Conservation (phyloP, 2,797 vertebrate genomes). For the Coendou prehensilis region DNA sequence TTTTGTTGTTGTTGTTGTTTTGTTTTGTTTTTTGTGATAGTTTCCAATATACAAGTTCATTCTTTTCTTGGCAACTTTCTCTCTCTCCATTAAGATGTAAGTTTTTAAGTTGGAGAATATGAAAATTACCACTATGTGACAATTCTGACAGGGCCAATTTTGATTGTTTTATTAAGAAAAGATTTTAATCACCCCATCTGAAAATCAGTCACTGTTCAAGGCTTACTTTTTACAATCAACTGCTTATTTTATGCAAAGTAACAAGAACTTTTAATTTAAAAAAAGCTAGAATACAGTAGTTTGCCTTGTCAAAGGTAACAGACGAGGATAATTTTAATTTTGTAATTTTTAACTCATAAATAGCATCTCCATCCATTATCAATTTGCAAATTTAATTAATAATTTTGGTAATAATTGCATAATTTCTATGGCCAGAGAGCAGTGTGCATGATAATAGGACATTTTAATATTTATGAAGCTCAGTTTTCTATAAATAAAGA, state of each 20-base stretch:
- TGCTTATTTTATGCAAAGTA: slow-evolving; percentile 8
- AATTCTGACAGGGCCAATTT: background rate
- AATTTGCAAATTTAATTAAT: slow-evolving; percentile 80
- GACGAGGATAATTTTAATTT: slow-evolving; percentile 64
- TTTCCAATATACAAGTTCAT: background rate
- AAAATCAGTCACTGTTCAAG: background rate
- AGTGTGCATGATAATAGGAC: slow-evolving; percentile 58
- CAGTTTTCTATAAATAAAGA: slow-evolving; percentile 84
- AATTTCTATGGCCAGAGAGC: slow-evolving; percentile 62
- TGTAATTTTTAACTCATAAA: slow-evolving; percentile 56
- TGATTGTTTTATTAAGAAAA: slow-evolving; percentile 28
- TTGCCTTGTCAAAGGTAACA: background rate
- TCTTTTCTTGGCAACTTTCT: background rate
- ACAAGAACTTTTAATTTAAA: background rate
- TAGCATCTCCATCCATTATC: slow-evolving; percentile 58
- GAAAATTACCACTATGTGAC: background rate
- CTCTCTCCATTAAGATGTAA: background rate
- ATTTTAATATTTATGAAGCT: slow-evolving; percentile 81
- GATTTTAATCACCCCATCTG: background rate
- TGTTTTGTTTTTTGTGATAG: background rate
- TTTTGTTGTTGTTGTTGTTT: no score
- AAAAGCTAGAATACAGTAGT: background rate
- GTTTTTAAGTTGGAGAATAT: background rate
- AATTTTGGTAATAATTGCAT: slow-evolving; percentile 68
- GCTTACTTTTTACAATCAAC: background rate